Evolutionary conservation across 2,888 invertebrate genomes (phyloP).

Genomic region (Caprella mutica): DNA sequence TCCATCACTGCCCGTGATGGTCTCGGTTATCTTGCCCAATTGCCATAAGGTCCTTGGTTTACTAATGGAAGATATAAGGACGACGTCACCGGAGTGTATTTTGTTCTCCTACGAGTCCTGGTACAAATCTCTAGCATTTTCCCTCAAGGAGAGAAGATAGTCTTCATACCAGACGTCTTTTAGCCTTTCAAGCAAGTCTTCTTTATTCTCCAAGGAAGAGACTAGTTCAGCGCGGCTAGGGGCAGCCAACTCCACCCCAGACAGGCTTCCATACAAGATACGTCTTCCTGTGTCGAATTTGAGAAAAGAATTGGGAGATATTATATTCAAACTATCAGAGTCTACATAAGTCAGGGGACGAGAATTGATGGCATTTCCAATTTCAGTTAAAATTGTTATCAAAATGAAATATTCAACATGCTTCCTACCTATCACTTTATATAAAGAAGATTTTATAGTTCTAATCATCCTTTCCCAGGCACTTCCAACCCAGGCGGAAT

Average conservation of each 20-base stretch:
- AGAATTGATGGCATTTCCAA: neutral
- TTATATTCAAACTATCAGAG: neutral
- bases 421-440: conserved; percentile 4
- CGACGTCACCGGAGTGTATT: neutral
- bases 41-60: neutral
- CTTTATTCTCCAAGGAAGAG: neutral
- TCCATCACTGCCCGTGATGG: neutral
- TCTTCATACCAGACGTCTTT: neutral
- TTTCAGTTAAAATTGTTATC: neutral
- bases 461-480: neutral
- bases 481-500: neutral
- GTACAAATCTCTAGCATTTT: neutral
- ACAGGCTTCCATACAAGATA: neutral
- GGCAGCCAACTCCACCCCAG: neutral
- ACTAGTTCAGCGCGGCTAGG: neutral
- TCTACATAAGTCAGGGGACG: conserved; percentile 5
- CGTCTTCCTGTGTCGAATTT: neutral
- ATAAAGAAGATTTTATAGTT: neutral
- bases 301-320: conserved; percentile 1
- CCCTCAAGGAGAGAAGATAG: neutral
- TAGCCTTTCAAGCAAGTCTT: neutral
- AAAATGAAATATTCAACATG: conserved; percentile 3
- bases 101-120: neutral
- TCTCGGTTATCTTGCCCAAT: neutral
- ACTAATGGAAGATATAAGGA: neutral